phyloP scores from a whole-genome alignment of 2,113 vertebrate species.

The Carlito syrichta region DNA sequence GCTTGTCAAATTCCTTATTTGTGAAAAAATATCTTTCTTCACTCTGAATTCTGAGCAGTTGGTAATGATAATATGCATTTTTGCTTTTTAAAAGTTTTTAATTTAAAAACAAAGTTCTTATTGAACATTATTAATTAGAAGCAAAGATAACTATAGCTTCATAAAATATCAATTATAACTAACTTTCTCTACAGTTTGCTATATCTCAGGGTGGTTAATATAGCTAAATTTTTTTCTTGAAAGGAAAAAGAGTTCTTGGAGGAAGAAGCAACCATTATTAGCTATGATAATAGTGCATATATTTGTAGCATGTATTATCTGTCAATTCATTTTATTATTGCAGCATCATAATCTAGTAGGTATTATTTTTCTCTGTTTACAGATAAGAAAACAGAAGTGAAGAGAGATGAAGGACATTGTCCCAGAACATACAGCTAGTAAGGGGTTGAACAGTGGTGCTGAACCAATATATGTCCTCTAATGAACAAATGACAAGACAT shows the following conservation, averaged over 20 bases:
- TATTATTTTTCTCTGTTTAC: neutral
- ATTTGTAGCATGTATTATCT: neutral
- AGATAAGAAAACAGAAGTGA: neutral
- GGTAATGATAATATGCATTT: neutral
- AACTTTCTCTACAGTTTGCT: neutral
- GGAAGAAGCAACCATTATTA: neutral
- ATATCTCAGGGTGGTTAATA: neutral
- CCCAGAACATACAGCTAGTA: neutral
- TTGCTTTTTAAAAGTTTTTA: slow-evolving; percentile 2
- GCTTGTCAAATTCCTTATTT: neutral
- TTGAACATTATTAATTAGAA: neutral
- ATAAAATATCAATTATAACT: neutral
- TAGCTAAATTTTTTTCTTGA: neutral
- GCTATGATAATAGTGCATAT: neutral
- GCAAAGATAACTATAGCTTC: neutral
- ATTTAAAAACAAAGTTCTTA: neutral
- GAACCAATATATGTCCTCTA: neutral
- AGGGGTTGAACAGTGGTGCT: neutral
- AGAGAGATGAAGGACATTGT: neutral
- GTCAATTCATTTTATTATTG: neutral
- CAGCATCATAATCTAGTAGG: neutral
- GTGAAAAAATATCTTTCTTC: neutral
- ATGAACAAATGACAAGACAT: neutral
- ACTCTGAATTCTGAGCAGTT: slow-evolving; percentile 1
- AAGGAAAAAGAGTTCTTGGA: neutral